A percentile compares a stretch with the other conserved stretches of the same genome.
phyloP scores from a whole-genome alignment of 2,797 vertebrate species.

The Brotogeris chrysoptera region DNA sequence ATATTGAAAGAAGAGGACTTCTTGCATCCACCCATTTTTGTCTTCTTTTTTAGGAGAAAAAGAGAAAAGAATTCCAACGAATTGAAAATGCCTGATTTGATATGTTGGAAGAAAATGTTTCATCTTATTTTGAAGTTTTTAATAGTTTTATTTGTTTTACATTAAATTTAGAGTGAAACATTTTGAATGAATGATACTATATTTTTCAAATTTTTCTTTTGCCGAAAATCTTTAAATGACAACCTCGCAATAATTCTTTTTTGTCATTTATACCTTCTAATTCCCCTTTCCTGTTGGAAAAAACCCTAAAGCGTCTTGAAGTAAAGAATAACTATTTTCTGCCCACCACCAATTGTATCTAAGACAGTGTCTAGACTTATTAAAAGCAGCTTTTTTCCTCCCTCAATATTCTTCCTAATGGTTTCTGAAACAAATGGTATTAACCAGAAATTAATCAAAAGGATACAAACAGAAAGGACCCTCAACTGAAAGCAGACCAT shows the following conservation, averaged over 20 bases:
- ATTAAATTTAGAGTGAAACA: not conserved
- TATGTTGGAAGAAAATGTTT: not conserved
- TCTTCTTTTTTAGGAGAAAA: not conserved
- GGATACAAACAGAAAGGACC: not conserved
- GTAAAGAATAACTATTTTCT: not conserved
- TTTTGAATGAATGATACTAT: not conserved
- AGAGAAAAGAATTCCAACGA: not conserved
- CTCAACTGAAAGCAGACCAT: not conserved
- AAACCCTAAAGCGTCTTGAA: rapidly evolving
- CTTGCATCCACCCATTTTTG: not conserved
- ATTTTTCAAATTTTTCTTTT: not conserved
- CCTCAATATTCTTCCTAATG: not conserved
- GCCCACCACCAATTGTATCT: not conserved
- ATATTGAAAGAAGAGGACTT: not conserved
- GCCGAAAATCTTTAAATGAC: not conserved
- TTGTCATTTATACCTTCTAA: not conserved
- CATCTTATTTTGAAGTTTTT: not conserved
- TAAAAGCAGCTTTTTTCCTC: not conserved
- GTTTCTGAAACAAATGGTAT: not conserved
- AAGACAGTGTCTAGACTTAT: not conserved
- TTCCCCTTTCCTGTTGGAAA: not conserved
- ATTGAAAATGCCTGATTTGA: not conserved
- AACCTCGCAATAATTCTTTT: not conserved
- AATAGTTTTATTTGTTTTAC: not conserved
- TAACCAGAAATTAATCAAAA: not conserved